Evolutionary conservation across 2,797 vertebrate species (phyloP), one percentile per base, ranked within the genome.

Genomic region (Argyrosomus regius): DNA sequence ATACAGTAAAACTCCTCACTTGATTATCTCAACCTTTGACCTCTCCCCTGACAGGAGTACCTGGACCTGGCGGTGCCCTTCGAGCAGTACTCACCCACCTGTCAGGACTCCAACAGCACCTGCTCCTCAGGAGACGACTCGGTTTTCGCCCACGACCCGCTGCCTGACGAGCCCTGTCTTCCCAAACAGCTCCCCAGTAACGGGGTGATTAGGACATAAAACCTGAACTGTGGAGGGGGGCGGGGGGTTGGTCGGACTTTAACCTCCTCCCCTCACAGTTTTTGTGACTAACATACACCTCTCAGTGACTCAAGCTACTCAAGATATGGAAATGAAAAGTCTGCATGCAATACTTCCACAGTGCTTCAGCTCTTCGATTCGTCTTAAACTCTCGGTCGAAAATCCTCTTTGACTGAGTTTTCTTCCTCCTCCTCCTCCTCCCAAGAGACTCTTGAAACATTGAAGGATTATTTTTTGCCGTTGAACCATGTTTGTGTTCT

Each of bases 91-190:
- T 99, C 98, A 0, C 98, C 98, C 0, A 96, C 96, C 0, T 97
- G 98, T 84, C 98, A 96, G 89, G 98, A 99, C 93, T 97, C 97
- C 12, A 97, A 97, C 94, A 99, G 98, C 93, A 98, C 97, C 89
- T 97, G 98, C 92, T 99, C 98, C 58, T 99, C 98, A 0, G 98
- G 98, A 28, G 98, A 99, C 0, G 98, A 99, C 92, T 99, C 98
- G 0, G 98, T 99, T 77, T 99, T 99, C 86, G 95, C 97, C 91
- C 98, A 98, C 41, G 98, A 99, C 90, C 95, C 97, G 74, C 94
- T 97, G 85, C 96, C 98, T 0, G 96, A 98, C 0, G 96, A 97
- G 88, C 96, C 96, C 76, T 97, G 97, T 89, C 96, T 97, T 83
- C 96, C 96, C 84, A 97, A 97, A 46, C 96, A 94, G 82, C 95